A percentile compares a stretch with the other conserved stretches of the same genome.
Conservation (phyloP, 2,113 vertebrate species). For the Aphyosemion australe region DNA sequence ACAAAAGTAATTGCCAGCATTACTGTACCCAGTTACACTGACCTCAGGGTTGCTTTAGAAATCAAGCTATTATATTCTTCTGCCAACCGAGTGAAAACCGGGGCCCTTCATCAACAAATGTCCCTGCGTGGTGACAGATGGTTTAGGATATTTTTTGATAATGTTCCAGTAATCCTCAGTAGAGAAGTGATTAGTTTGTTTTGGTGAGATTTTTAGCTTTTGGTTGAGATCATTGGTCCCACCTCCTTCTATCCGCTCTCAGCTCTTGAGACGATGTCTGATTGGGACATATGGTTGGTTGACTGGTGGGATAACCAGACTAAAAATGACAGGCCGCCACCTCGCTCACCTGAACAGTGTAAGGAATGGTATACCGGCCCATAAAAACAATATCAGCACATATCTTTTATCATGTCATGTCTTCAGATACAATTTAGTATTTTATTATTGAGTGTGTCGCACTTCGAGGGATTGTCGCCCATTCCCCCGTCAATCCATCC, state of each 20-base stretch:
- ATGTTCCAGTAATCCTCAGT: conserved; percentile 36
- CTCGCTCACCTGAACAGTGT: conserved; percentile 12
- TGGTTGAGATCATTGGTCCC: conserved; percentile 17
- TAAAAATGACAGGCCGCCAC: conserved; percentile 14
- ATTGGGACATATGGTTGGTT: conserved; percentile 32
- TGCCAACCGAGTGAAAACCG: conserved; percentile 18
- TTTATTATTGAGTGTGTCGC: conserved; percentile 19
- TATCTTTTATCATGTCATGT: not conserved
- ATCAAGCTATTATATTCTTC: conserved; percentile 14
- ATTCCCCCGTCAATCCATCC: conserved; percentile 26
- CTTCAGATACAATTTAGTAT: conserved; percentile 9
- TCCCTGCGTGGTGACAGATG: conserved; percentile 49
- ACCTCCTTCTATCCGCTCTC: not conserved
- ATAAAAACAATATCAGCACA: not conserved
- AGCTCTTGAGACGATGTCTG: conserved; percentile 14
- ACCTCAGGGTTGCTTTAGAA: conserved; percentile 2
- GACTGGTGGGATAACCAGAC: conserved; percentile 9
- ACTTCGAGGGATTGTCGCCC: conserved; percentile 38
- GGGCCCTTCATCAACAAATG: conserved; percentile 25
- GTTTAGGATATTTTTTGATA: conserved; percentile 29
- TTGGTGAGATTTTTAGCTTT: conserved; percentile 37
- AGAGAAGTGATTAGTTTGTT: conserved; percentile 47
- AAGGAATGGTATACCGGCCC: no score
- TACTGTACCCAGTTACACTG: not conserved
- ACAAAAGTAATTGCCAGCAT: conserved; percentile 15